These are phyloP conservation scores for Chaenogobius annularis DNA, from an alignment of 2,113 vertebrate species.

Conservation along the genomic window DNA sequence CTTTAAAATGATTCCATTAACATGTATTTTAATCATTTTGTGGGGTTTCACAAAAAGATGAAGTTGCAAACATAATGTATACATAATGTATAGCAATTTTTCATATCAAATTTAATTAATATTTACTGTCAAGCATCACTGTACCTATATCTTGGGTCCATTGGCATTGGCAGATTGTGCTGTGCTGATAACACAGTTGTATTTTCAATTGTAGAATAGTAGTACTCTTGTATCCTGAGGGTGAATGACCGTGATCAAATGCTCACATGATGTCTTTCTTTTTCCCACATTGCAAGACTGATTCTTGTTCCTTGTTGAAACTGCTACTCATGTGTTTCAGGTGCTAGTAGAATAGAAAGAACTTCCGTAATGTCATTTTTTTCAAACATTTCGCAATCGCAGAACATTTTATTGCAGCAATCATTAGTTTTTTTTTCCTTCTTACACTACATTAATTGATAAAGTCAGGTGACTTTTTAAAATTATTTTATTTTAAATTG, in stretches of 20 bases:
- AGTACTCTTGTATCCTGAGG: neutral
- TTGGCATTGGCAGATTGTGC: neutral
- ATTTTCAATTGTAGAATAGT: neutral
- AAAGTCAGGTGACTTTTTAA: neutral
- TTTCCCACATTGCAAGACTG: slow-evolving; percentile 11
- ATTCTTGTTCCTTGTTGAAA: slow-evolving; percentile 39
- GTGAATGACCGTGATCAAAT: slow-evolving; percentile 42
- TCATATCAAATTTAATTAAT: neutral
- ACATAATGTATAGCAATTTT: neutral
- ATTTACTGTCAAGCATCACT: neutral
- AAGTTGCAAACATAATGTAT: neutral
- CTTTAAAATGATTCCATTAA: neutral
- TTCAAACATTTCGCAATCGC: neutral
- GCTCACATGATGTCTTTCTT: slow-evolving; percentile 46
- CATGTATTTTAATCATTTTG: neutral
- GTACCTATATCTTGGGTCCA: neutral
- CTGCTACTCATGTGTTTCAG: slow-evolving; percentile 39
- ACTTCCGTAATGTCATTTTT: neutral
- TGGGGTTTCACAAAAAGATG: neutral
- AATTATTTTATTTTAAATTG: neutral
- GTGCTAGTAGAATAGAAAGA: neutral
- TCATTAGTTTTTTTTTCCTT: neutral
- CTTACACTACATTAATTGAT: neutral
- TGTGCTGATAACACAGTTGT: neutral
- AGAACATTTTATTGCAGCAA: neutral